These are phyloP conservation scores for Cochlearius cochlearius DNA, from an alignment of 2,113 vertebrate species.

Conservation along the genomic window DNA sequence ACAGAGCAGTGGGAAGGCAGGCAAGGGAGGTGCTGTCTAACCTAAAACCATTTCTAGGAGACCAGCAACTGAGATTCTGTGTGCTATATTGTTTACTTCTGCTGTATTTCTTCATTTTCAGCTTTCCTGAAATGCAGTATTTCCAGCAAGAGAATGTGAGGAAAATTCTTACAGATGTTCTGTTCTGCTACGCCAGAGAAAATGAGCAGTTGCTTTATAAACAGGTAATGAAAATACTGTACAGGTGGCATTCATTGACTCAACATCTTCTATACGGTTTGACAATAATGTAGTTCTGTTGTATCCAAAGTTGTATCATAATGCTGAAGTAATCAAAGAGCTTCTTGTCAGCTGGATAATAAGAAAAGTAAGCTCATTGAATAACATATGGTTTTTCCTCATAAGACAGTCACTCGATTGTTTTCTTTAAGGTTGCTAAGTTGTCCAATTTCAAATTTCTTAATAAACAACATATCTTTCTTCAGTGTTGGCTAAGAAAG, in stretches of 20 bases:
- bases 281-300: conserved; percentile 66
- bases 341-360: conserved; percentile 58
- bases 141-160: conserved; percentile 95
- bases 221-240: conserved; percentile 87
- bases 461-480: conserved; percentile 29
- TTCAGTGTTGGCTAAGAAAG: conserved; percentile 35
- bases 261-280: conserved; percentile 63
- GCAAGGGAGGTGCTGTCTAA: not conserved
- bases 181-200: conserved; percentile 98
- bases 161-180: conserved; percentile 96
- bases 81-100: not conserved
- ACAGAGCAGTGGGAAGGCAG: not conserved
- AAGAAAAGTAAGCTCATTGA: conserved; percentile 56
- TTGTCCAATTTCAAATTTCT: conserved; percentile 59
- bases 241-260: conserved; percentile 72
- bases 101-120: conserved; percentile 65
- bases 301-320: conserved; percentile 61
- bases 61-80: not conserved
- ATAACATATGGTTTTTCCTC: conserved; percentile 60
- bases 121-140: conserved; percentile 98
- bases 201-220: conserved; percentile 98
- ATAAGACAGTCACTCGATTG: conserved; percentile 33
- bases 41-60: not conserved
- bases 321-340: conserved; percentile 63
- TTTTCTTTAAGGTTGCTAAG: conserved; percentile 48